Evolutionary conservation across 2,888 invertebrate species (phyloP).

Genomic region (Stegana nigrithorax): DNA sequence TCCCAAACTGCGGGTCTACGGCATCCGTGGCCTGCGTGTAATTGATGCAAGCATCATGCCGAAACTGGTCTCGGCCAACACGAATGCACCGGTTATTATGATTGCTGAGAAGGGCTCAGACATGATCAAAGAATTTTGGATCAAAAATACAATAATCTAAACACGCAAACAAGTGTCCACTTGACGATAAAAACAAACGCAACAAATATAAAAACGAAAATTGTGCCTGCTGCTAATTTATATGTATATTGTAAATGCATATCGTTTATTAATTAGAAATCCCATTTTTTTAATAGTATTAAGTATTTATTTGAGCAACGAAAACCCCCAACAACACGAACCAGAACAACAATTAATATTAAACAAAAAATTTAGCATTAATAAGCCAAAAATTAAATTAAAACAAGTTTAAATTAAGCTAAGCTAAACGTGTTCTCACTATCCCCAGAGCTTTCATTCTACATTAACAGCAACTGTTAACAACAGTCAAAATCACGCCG

Average conservation of each 20-base stretch:
- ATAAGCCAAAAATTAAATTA: constrained; percentile 6
- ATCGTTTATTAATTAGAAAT: constrained; percentile 8
- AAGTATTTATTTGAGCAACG: not conserved
- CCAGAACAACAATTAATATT: not conserved
- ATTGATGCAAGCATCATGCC: constrained; percentile 91
- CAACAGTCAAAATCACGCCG: no score
- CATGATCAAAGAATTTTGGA: constrained; percentile 87
- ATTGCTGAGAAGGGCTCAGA: constrained; percentile 91
- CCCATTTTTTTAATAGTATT: constrained; percentile 1
- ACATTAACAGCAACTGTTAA: not conserved
- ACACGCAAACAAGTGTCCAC: not conserved
- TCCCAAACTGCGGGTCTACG: constrained; percentile 82
- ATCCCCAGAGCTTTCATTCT: not conserved
- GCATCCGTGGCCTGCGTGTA: constrained; percentile 81
- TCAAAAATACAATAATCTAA: constrained; percentile 71
- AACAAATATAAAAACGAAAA: not conserved
- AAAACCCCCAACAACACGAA: not conserved
- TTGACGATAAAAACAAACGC: not conserved
- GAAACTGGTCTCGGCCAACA: constrained; percentile 85
- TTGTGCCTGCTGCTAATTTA: constrained; percentile 1
- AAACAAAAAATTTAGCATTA: constrained; percentile 5
- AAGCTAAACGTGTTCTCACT: not conserved
- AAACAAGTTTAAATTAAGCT: not conserved
- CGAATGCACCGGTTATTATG: constrained; percentile 90
- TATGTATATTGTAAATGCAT: constrained; percentile 9